These are phyloP conservation scores for Mixornis gularis DNA, from an alignment of 2,113 vertebrate genomes.

Conservation along the genomic window DNA sequence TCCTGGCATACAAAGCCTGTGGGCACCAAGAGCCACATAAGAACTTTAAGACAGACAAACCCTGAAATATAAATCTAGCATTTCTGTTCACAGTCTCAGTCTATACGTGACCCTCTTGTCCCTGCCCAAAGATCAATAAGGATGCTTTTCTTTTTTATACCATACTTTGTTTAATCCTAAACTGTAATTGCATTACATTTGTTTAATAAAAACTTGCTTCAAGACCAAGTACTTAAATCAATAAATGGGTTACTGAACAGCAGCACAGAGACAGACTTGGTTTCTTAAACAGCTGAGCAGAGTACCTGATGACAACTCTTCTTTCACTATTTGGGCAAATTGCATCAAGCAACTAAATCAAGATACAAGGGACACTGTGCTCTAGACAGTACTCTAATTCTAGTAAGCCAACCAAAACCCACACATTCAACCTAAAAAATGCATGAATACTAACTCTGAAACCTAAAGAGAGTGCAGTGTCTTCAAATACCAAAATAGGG, in stretches of 20 bases:
- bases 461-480: not conserved
- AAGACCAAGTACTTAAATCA: not conserved
- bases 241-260: not conserved
- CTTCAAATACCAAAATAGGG: not conserved
- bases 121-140: not conserved
- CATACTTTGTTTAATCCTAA: not conserved
- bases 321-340: not conserved
- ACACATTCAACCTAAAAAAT: not conserved
- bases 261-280: not conserved
- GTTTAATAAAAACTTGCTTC: not conserved
- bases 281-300: not conserved
- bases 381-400: not conserved
- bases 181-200: not conserved
- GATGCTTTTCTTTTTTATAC: not conserved
- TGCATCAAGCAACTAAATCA: not conserved
- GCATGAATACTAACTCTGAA: not conserved
- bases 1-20: conserved; percentile 91
- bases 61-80: not conserved
- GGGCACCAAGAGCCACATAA: not conserved
- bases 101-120: not conserved
- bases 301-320: not conserved
- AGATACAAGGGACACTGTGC: not conserved
- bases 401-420: not conserved
- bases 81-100: not conserved
- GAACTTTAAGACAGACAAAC: not conserved